phyloP scores from a whole-genome alignment of 2,888 invertebrate genomes.

The Stratiomys singularior region DNA sequence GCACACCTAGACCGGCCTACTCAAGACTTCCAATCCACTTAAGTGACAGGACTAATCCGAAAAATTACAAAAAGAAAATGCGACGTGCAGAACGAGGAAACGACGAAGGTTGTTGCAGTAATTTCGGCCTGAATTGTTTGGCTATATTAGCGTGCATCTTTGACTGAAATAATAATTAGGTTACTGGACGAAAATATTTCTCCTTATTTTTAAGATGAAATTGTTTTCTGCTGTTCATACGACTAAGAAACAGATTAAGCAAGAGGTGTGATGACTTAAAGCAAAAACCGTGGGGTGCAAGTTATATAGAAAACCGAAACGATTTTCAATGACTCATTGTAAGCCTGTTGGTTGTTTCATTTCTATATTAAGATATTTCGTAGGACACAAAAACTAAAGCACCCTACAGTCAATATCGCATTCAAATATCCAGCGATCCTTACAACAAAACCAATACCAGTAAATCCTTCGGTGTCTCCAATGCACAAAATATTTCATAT shows the following conservation, averaged over 20 bases:
- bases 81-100: constrained; percentile 56
- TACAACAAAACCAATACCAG: no score
- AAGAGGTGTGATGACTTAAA: no score
- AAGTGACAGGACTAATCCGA: constrained; percentile 64
- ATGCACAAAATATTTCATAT: no score
- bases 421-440: no score
- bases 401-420: no score
- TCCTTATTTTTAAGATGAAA: constrained; percentile 14
- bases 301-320: no score
- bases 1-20: constrained; percentile 62
- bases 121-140: constrained; percentile 63
- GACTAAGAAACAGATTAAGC: neutral
- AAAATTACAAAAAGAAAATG: constrained; percentile 66
- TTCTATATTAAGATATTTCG: no score
- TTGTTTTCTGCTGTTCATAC: neutral
- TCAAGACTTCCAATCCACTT: constrained; percentile 65
- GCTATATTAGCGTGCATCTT: constrained; percentile 65
- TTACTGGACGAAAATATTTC: neutral
- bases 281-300: neutral
- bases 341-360: no score
- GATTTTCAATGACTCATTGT: no score
- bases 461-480: no score
- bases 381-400: no score
- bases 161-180: constrained; percentile 57
- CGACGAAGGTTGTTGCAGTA: constrained; percentile 63